Conservation (phyloP, 2,888 invertebrate genomes). For the Brassicogethes aeneus region DNA sequence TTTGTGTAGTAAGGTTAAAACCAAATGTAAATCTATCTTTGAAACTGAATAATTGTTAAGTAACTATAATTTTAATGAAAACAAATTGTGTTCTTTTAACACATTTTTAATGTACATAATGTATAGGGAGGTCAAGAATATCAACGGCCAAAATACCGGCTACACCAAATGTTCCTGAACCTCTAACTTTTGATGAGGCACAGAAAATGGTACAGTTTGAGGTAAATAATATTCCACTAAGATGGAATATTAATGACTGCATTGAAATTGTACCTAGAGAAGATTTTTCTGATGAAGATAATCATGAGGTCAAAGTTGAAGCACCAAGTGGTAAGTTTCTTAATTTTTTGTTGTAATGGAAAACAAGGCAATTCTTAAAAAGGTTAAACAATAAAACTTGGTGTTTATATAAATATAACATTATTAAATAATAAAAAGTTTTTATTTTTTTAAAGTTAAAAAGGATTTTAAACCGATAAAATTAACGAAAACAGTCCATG, state of each 20-base stretch:
- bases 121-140: slow-evolving; percentile 20
- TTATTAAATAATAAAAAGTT: too few relatives aligned
- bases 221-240: slow-evolving; percentile 55
- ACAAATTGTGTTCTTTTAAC: slow-evolving; percentile 1
- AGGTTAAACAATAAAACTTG: too few relatives aligned
- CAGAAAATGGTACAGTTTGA: slow-evolving; percentile 82
- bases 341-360: too few relatives aligned
- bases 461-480: too few relatives aligned
- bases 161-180: slow-evolving; percentile 53
- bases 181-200: slow-evolving; percentile 73
- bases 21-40: too few relatives aligned
- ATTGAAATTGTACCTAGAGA: slow-evolving; percentile 62
- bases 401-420: too few relatives aligned
- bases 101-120: slow-evolving; percentile 2
- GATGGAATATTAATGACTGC: slow-evolving; percentile 50
- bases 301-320: slow-evolving; percentile 41
- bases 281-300: slow-evolving; percentile 45
- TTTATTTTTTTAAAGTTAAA: too few relatives aligned
- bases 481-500: too few relatives aligned
- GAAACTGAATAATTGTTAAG: not conserved
- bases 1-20: too few relatives aligned
- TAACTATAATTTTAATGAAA: not conserved
- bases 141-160: slow-evolving; percentile 26
- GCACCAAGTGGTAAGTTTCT: slow-evolving; percentile 6
- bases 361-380: too few relatives aligned